phyloP scores from a whole-genome alignment of 2,888 invertebrate species.

The Apamea sordens region DNA sequence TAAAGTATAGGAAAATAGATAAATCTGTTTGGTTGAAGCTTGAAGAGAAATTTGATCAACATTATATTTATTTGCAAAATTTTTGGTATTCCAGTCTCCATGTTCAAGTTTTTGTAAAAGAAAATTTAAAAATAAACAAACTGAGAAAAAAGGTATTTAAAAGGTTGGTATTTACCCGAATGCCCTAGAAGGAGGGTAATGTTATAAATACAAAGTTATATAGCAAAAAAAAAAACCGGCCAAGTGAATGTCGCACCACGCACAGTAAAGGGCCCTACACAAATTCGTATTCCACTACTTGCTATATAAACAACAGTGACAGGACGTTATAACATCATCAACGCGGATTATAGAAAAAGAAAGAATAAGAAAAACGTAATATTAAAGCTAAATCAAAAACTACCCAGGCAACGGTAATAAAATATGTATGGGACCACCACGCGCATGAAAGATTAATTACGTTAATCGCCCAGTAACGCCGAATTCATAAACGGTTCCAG shows the following conservation, averaged over 20 bases:
- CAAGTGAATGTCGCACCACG: background rate
- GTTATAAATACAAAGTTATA: background rate
- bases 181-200: background rate
- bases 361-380: background rate
- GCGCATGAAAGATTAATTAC: background rate
- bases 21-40: constrained; percentile 78
- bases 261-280: background rate
- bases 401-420: background rate
- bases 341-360: background rate
- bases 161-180: constrained; percentile 72
- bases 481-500: no score
- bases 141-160: constrained; percentile 75
- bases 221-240: background rate
- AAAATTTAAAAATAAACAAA: constrained; percentile 75
- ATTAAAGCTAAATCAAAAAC: background rate
- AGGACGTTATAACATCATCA: background rate
- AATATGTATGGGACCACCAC: background rate
- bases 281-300: background rate
- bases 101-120: constrained; percentile 80
- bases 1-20: constrained; percentile 78
- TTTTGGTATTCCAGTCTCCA: constrained; percentile 82
- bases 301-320: background rate
- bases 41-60: constrained; percentile 75
- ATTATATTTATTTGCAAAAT: constrained; percentile 72
- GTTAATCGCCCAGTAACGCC: background rate